A percentile compares a stretch with the other conserved stretches of the same genome.
phyloP scores from a whole-genome alignment of 2,888 invertebrate species.

The Polydrusus cervinus region DNA sequence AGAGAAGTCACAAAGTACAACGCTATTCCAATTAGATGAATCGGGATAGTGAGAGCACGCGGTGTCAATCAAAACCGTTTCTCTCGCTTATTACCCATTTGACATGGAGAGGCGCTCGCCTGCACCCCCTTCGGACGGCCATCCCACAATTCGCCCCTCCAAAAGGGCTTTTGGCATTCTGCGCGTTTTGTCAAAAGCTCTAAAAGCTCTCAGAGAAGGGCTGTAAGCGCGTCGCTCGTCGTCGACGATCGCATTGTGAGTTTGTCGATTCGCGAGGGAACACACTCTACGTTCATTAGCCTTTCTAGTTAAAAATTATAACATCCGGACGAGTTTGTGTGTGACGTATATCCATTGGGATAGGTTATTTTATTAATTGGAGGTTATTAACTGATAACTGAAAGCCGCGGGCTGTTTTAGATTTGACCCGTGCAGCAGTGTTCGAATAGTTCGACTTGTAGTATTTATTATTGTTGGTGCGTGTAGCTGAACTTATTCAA shows the following conservation, averaged over 20 bases:
- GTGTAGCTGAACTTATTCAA: conserved; percentile 1
- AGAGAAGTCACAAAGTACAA: conserved; percentile 47
- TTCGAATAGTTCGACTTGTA: conserved; percentile 26
- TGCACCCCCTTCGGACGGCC: conserved; percentile 46
- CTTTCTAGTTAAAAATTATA: conserved; percentile 16
- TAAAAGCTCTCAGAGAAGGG: conserved; percentile 47
- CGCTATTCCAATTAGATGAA: conserved; percentile 51
- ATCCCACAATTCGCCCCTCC: conserved; percentile 46
- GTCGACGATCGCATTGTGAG: conserved; percentile 39
- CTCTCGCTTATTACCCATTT: conserved; percentile 54
- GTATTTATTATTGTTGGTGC: conserved; percentile 33
- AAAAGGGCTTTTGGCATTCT: conserved; percentile 48
- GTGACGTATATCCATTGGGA: conserved; percentile 46
- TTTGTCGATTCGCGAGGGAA: conserved; percentile 31
- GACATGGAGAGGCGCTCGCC: conserved; percentile 52
- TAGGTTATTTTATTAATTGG: conserved; percentile 41
- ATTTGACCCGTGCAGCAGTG: conserved; percentile 32
- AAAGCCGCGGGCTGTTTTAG: conserved; percentile 15
- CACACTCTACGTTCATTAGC: conserved; percentile 21
- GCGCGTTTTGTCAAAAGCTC: conserved; percentile 53
- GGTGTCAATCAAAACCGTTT: conserved; percentile 54
- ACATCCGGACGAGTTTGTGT: conserved; percentile 16
- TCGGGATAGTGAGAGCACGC: conserved; percentile 48
- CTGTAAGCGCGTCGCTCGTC: conserved; percentile 36
- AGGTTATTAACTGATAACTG: conserved; percentile 44